Conservation (phyloP, 2,113 vertebrate genomes). For the Trachemys scripta region DNA sequence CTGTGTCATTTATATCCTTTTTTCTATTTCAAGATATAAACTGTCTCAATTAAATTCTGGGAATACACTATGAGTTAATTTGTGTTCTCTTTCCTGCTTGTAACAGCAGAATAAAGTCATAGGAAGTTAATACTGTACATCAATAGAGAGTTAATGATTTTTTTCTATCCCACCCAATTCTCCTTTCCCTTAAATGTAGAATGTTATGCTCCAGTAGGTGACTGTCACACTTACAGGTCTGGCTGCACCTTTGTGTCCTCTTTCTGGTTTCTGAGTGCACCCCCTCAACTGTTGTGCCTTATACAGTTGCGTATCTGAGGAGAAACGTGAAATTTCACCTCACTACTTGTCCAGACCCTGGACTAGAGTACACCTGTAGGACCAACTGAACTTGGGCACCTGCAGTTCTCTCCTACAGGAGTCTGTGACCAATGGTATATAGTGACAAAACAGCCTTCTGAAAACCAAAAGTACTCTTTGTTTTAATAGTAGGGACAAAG, state of each 20-base stretch:
- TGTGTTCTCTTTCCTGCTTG: slow-evolving; percentile 1
- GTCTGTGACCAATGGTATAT: neutral
- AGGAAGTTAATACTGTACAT: neutral
- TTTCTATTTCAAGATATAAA: neutral
- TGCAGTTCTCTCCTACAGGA: neutral
- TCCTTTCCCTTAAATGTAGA: neutral
- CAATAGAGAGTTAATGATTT: neutral
- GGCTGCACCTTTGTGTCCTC: neutral
- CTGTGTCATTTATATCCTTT: neutral
- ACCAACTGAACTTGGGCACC: neutral
- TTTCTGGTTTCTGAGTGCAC: neutral
- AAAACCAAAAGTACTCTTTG: neutral
- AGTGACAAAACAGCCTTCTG: neutral
- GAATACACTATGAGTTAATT: neutral
- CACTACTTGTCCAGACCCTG: neutral
- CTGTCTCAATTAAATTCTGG: neutral
- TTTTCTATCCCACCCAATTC: neutral
- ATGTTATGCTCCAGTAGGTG: neutral
- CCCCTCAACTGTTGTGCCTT: neutral
- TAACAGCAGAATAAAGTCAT: neutral
- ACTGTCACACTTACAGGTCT: neutral
- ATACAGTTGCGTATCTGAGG: neutral
- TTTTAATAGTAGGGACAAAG: neutral
- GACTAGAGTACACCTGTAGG: neutral
- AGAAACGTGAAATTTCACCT: neutral